Conservation (phyloP, 2,888 invertebrate species). For the Itoplectis maculator region DNA sequence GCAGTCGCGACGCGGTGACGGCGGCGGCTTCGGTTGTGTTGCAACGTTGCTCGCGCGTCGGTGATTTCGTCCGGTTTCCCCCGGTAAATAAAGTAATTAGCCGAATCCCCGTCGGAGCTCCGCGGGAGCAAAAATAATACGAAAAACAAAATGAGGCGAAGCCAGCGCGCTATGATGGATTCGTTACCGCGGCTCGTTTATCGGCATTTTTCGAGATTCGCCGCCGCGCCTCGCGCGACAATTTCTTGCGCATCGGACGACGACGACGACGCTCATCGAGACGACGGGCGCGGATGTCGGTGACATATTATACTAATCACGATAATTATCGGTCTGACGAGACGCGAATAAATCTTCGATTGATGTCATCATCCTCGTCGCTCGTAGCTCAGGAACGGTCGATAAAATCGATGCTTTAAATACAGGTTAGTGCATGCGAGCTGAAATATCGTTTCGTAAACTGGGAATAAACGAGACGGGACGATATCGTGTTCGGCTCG, state of each 20-base stretch:
- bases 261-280: background rate
- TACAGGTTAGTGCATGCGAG: background rate
- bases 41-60: constrained; percentile 36
- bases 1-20: constrained; percentile 23
- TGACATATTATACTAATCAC: constrained; percentile 20
- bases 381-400: background rate
- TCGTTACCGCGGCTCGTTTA: constrained; percentile 52
- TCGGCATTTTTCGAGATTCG: constrained; percentile 31
- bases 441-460: too few species aligned
- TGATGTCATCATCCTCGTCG: constrained; percentile 27
- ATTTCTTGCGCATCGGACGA: background rate
- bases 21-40: too few species aligned
- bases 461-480: too few species aligned
- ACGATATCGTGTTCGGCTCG: too few species aligned
- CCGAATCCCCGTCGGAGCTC: constrained; percentile 59
- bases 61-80: constrained; percentile 61
- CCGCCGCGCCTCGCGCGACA: too few species aligned
- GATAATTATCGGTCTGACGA: constrained; percentile 42
- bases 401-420: constrained; percentile 4
- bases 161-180: constrained; percentile 67
- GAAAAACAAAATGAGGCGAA: constrained; percentile 34
- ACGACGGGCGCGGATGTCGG: too few species aligned
- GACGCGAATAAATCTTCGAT: constrained; percentile 43
- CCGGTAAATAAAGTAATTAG: constrained; percentile 70
- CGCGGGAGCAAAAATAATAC: too few species aligned